phyloP scores from a whole-genome alignment of 2,113 vertebrate species.

The Ptilonorhynchus violaceus region DNA sequence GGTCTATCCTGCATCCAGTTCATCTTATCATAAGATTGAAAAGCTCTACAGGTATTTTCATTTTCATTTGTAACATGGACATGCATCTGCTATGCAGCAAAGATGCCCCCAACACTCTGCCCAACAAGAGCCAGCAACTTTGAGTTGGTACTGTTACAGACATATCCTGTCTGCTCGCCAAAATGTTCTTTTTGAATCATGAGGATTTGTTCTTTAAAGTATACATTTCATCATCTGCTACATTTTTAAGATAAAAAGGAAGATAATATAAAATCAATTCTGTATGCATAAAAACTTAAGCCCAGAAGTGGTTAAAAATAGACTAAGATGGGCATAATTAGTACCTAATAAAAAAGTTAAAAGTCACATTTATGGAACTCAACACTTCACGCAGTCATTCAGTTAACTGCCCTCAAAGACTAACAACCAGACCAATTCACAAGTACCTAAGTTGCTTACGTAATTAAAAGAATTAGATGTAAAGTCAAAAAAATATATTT shows the following conservation, averaged over 20 bases:
- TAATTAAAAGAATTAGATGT: background rate
- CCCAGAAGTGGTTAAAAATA: background rate
- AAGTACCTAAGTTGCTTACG: conserved; percentile 17
- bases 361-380: background rate
- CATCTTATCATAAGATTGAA: background rate
- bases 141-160: background rate
- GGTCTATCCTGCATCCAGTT: background rate
- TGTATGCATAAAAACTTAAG: background rate
- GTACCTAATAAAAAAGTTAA: conserved; percentile 5
- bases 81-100: background rate
- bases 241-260: background rate
- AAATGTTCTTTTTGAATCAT: background rate
- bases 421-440: conserved; percentile 60
- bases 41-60: background rate
- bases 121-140: background rate
- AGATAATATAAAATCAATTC: background rate
- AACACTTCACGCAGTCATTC: background rate
- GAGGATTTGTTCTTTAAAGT: background rate
- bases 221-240: background rate
- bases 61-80: background rate
- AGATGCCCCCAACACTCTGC: background rate
- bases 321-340: background rate
- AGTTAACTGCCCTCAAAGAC: conserved; percentile 15
- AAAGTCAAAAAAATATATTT: conserved; percentile 54
- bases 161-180: background rate